Evolutionary conservation across 2,888 invertebrate species (phyloP).

Genomic region (Acrobasis repandana): DNA sequence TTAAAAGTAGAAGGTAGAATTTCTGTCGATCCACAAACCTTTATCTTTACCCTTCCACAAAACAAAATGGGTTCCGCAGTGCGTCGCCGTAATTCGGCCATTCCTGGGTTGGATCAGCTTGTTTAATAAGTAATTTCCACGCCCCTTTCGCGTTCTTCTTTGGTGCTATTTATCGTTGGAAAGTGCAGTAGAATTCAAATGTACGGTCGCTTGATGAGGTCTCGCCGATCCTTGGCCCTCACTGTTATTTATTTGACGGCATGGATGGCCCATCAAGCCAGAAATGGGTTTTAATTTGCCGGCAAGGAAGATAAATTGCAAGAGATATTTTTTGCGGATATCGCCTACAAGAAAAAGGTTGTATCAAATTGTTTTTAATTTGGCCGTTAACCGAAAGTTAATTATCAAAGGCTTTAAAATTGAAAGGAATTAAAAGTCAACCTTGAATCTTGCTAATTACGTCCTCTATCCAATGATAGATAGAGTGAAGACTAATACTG

Average conservation of each 20-base stretch:
- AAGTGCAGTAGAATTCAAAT: slow-evolving; percentile 40
- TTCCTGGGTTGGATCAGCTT: slow-evolving; percentile 42
- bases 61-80: slow-evolving; percentile 61
- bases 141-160: slow-evolving; percentile 37
- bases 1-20: too few species aligned
- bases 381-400: too few species aligned
- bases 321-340: not conserved
- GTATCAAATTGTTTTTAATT: not conserved
- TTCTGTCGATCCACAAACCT: too few species aligned
- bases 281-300: slow-evolving; percentile 11
- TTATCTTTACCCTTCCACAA: slow-evolving; percentile 45
- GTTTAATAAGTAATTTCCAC: slow-evolving; percentile 53
- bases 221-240: not conserved
- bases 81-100: slow-evolving; percentile 58
- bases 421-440: too few species aligned
- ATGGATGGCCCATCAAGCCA: not conserved
- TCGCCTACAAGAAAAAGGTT: not conserved
- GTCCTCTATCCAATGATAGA: not conserved
- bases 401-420: too few species aligned
- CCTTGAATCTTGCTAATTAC: too few species aligned
- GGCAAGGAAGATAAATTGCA: not conserved
- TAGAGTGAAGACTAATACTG: not conserved
- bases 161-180: slow-evolving; percentile 40
- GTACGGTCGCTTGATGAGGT: slow-evolving; percentile 5
- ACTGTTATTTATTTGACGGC: slow-evolving; percentile 7